Evolutionary conservation across 2,113 vertebrate species (phyloP), one percentile per base, ranked within the genome.

Genomic region (Uropsilus gracilis): DNA sequence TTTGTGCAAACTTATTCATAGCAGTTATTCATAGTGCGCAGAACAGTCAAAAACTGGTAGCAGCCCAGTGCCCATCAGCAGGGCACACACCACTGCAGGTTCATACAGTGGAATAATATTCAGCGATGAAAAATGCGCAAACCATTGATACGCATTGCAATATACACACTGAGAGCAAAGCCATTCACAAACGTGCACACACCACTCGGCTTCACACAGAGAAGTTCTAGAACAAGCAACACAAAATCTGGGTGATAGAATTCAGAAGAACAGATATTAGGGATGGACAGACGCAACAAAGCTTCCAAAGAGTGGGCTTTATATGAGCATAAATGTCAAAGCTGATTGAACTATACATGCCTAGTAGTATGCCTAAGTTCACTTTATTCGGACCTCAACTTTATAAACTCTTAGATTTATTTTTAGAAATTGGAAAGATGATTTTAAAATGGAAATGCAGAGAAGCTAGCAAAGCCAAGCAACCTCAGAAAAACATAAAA

Each of bases 141-240:
- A 64, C 42, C 4, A 9, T 46, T 14, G 30, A 76, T 3, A 46
- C 10, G 59, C 39, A 57, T 61, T 30, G 42, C n/a, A 28, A 57
- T 95, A 69, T 26, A 11, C 8, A 32, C 22, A 22, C 68, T 39
- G 53, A 76, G 53, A 48, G 7, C 53, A 63, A 64, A 64, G 18
- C 8, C 42, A 77, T 66, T 68, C 73, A 30, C 22, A 44, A 6
- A 75, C 32, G 69, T 3, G 30, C 39, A 53, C 37, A 59, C 37
- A 37, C 32, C 55, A 42, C 34, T 57, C 59, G 39, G 4, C 53
- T 93, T 42, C 68, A 64, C 42, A 86, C 66, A 34, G 20, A 73
- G 8, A 78, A 82, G 73, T 91, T 95, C 42, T 55, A 88, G 26
- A 89, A 91, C 22, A 91, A 55, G 14, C 42, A 48, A 86, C 91